Conservation (phyloP, 2,113 vertebrate species). For the Bubo scandiacus region DNA sequence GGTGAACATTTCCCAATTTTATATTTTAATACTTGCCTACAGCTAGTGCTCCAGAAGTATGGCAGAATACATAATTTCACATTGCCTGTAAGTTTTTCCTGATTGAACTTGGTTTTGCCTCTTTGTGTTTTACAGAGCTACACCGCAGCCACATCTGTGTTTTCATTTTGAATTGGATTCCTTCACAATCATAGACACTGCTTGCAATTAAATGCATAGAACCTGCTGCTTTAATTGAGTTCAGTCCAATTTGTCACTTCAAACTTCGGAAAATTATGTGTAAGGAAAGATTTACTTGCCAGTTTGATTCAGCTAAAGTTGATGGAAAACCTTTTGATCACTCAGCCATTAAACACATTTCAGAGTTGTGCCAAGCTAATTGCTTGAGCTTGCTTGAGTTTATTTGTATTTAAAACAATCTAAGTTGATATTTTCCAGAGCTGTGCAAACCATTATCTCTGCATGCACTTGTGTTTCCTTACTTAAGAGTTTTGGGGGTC, state of each 20-base stretch:
- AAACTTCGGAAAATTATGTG: conserved; percentile 69
- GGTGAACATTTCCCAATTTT: not conserved
- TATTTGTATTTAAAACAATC: conserved; percentile 54
- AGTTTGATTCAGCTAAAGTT: conserved; percentile 69
- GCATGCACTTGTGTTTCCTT: not conserved
- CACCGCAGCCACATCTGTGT: conserved; percentile 23
- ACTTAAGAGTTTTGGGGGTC: not conserved
- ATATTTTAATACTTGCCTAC: conserved; percentile 3
- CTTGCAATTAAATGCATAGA: conserved; percentile 67
- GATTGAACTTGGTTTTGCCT: not conserved
- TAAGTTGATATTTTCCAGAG: conserved; percentile 11
- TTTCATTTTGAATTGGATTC: conserved; percentile 48
- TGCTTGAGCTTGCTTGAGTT: conserved; percentile 50
- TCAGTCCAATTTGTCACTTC: conserved; percentile 75
- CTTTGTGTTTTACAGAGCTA: conserved; percentile 22
- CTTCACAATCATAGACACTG: conserved; percentile 51
- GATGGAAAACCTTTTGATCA: conserved; percentile 74
- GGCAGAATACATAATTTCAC: not conserved
- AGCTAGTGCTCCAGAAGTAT: not conserved
- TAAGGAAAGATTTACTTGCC: conserved; percentile 70
- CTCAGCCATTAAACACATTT: conserved; percentile 70
- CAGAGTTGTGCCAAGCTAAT: conserved; percentile 55
- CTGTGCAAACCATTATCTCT: not conserved
- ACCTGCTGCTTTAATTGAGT: conserved; percentile 72
- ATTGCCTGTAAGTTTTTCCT: conserved; percentile 1